Evolutionary conservation across 2,113 vertebrate species (phyloP), one percentile per base, ranked within the genome.

Genomic region (Macaca mulatta): DNA sequence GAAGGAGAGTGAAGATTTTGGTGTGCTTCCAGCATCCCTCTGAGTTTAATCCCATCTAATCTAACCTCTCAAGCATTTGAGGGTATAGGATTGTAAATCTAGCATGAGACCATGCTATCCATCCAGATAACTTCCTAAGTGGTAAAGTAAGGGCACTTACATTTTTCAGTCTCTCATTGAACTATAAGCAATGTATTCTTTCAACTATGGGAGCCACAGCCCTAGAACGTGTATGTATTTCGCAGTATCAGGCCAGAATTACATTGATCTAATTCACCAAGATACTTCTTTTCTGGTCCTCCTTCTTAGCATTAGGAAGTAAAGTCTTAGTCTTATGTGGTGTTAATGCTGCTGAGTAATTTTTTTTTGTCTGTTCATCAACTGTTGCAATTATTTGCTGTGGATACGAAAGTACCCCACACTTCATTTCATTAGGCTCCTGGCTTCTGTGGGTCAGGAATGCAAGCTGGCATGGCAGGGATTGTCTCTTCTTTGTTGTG

Each of bases 1-100:
- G 96, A 97, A 97, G 84, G 93, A 85, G 84, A 80, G 45, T 67
- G 97, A 96, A 97, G 14, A 13, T 94, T 94, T 82, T 96, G 93
- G 72, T 79, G 75, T 97, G 81, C 25, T 97, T 95, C 90, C 94
- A 97, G 84, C 59, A 3, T 40, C 35, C 64, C 45, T 96, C 6
- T 6, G 43, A 10, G 59, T 94, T 61, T 94, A 89, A 84, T 96
- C 90, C 52, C 72, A 35, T 96, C 59, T 98, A 92, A 92, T 94
- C 70, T 48, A 88, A 92, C 59, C 83, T 97, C 93, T 89, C 32
- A 8, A 78, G 50, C 38, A 57, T 94, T 90, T 57, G 18, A 40
- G 72, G 72, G 52, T 52, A 45, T 67, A 74, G 50, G n/a, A 79
- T 96, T 75, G 78, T 50, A 95, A 93, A 83, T 93, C 38, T 55